phyloP scores from a whole-genome alignment of 2,797 vertebrate genomes.

The Sphaeramia orbicularis region DNA sequence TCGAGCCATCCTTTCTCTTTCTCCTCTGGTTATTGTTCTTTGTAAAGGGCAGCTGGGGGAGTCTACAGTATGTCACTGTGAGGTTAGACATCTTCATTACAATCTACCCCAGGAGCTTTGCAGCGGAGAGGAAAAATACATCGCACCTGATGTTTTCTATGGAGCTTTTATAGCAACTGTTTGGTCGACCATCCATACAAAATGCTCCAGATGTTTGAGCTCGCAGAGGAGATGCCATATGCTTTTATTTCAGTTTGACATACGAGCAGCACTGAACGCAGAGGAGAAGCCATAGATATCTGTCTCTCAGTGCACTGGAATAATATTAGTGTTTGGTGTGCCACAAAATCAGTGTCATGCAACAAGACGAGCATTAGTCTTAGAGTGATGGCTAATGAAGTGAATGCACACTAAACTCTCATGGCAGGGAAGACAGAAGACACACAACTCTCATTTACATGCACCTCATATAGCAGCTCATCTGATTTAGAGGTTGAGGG shows the following conservation, averaged over 20 bases:
- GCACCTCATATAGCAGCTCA: conserved; percentile 67
- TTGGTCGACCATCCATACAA: conserved; percentile 62
- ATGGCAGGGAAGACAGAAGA: conserved; percentile 56
- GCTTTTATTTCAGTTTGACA: conserved; percentile 58
- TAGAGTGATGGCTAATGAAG: conserved; percentile 78
- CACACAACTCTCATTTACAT: conserved; percentile 79
- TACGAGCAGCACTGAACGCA: conserved; percentile 39
- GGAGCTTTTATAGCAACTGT: conserved; percentile 51
- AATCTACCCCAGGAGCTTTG: conserved; percentile 37
- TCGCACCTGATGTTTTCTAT: conserved; percentile 57
- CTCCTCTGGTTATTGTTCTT: conserved; percentile 37
- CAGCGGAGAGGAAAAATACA: conserved; percentile 46
- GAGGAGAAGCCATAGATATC: conserved; percentile 31
- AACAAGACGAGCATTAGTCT: conserved; percentile 71
- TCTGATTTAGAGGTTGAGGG: conserved; percentile 75
- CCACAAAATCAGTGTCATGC: conserved; percentile 61
- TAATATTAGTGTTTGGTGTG: conserved; percentile 50
- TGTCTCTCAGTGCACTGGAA: conserved; percentile 12
- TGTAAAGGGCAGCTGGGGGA: conserved; percentile 45
- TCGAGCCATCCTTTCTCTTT: conserved; percentile 24
- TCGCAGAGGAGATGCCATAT: conserved; percentile 44
- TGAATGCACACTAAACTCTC: conserved; percentile 64
- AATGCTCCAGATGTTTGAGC: conserved; percentile 70
- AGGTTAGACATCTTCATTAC: conserved; percentile 67
- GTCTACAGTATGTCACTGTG: conserved; percentile 40